Evolutionary conservation across 2,888 invertebrate genomes (phyloP).

Genomic region (Phyllotreta striolata): DNA sequence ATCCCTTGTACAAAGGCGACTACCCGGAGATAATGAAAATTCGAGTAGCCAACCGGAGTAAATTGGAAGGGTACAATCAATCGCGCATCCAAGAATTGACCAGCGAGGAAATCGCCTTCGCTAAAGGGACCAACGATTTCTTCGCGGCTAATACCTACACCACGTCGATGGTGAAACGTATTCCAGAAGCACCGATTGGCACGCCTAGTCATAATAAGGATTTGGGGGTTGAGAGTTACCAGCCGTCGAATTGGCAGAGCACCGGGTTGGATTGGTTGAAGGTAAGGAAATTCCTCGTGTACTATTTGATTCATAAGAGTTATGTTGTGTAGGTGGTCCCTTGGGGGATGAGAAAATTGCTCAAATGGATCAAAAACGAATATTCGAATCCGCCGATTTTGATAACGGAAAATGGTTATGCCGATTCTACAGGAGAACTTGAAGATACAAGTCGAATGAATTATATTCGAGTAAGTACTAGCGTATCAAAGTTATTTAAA

Average conservation of each 20-base stretch:
- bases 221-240: constrained; percentile 14
- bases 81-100: constrained; percentile 72
- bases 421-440: constrained; percentile 49
- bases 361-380: constrained; percentile 61
- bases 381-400: constrained; percentile 64
- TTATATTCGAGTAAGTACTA: constrained; percentile 23
- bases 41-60: constrained; percentile 66
- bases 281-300: constrained; percentile 5
- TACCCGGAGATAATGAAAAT: constrained; percentile 72
- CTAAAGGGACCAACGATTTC: constrained; percentile 70
- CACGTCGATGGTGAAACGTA: constrained; percentile 61
- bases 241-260: constrained; percentile 25
- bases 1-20: constrained; percentile 73
- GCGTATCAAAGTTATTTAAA: neutral
- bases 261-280: constrained; percentile 31
- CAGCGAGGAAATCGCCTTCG: constrained; percentile 65
- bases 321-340: constrained; percentile 59
- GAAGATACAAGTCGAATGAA: constrained; percentile 27
- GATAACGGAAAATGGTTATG: constrained; percentile 68
- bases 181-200: constrained; percentile 55
- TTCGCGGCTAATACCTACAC: constrained; percentile 80
- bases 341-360: constrained; percentile 66
- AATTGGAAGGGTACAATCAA: constrained; percentile 65
- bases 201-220: constrained; percentile 57
- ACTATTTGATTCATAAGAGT: too few species aligned